phyloP scores from a whole-genome alignment of 2,113 vertebrate genomes.

The Anser cygnoides region DNA sequence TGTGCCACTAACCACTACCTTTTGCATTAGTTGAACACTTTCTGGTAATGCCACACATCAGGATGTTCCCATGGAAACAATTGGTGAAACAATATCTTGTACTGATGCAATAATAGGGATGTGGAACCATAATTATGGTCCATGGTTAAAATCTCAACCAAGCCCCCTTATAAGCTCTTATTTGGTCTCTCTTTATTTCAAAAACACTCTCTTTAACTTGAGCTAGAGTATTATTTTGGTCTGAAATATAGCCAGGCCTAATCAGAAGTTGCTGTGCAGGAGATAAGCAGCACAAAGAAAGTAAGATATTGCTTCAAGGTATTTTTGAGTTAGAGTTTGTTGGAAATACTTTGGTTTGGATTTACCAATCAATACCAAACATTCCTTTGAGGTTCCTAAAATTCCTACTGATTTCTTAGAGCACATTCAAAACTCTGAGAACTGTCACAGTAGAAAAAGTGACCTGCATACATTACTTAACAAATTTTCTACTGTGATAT shows the following conservation, averaged over 20 bases:
- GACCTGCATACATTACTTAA: not conserved
- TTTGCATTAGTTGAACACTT: not conserved
- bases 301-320: not conserved
- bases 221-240: not conserved
- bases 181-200: not conserved
- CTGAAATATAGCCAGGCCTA: not conserved
- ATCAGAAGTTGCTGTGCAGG: not conserved
- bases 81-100: not conserved
- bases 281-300: not conserved
- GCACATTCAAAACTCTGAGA: not conserved
- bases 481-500: accelerated
- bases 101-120: not conserved
- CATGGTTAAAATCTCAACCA: not conserved
- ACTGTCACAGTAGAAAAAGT: not conserved
- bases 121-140: not conserved
- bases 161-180: not conserved
- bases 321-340: not conserved
- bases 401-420: not conserved
- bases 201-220: not conserved
- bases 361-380: not conserved
- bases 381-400: not conserved
- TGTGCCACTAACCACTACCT: not conserved
- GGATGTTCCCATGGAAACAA: not conserved
- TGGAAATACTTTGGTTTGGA: not conserved
- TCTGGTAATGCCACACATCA: not conserved